These are phyloP conservation scores for Apolygus lucorum DNA, from an alignment of 1,140 invertebrate species.

Conservation along the genomic window DNA sequence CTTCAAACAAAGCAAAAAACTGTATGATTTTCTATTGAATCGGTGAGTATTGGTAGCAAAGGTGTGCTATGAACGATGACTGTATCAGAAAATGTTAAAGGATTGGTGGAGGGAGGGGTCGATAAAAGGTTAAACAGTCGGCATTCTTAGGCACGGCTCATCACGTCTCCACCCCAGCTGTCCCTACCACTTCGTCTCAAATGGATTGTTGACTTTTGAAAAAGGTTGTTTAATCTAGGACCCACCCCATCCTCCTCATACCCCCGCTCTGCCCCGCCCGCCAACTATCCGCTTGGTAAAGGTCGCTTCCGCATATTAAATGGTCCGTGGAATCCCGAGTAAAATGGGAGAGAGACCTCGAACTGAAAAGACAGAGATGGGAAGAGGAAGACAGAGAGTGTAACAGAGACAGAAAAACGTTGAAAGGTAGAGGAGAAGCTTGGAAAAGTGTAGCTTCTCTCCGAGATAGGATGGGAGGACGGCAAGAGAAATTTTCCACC, in stretches of 20 bases:
- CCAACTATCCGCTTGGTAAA: background rate
- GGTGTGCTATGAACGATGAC: too few relatives aligned
- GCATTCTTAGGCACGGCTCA: conserved; percentile 12
- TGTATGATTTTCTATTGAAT: too few relatives aligned
- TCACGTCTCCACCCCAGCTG: background rate
- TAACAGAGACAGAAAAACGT: background rate
- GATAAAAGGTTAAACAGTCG: conserved; percentile 16
- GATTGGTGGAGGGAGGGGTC: background rate
- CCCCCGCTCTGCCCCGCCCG: background rate
- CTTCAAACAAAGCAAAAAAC: too few relatives aligned
- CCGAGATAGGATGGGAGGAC: background rate
- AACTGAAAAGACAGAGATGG: background rate
- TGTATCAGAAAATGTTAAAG: too few relatives aligned
- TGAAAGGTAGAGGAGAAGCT: background rate
- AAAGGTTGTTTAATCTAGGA: conserved; percentile 12
- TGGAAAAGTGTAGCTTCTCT: background rate
- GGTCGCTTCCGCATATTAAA: conserved; percentile 16
- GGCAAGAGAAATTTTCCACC: conserved; percentile 5
- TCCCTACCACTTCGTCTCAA: conserved; percentile 2
- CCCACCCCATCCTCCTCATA: background rate
- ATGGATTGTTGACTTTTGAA: conserved; percentile 16
- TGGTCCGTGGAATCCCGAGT: conserved; percentile 14
- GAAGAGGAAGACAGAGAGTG: background rate
- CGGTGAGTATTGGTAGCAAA: too few relatives aligned
- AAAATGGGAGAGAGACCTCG: background rate